Evolutionary conservation across 2,113 vertebrate genomes (phyloP).

Genomic region (Campylomormyrus tamandua): DNA sequence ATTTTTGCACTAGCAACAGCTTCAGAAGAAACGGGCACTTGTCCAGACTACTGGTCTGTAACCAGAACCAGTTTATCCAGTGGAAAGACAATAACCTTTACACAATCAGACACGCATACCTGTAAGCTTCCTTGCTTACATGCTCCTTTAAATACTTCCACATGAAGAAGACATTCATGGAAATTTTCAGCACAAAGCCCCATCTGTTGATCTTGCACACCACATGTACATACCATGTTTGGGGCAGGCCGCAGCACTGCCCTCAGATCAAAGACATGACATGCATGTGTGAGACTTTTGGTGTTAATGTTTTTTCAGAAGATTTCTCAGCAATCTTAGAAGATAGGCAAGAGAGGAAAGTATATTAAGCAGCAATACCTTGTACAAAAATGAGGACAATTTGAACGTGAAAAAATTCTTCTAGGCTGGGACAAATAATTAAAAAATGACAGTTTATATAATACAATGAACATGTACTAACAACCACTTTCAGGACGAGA

Average conservation of each 20-base stretch:
- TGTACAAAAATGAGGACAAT: neutral
- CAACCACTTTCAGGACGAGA: neutral
- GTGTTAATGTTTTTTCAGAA: neutral
- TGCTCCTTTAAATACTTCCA: slow-evolving; percentile 15
- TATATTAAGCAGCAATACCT: neutral
- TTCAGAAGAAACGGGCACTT: neutral
- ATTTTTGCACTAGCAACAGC: neutral
- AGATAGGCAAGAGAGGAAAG: neutral
- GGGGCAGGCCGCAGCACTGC: neutral
- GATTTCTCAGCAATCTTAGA: neutral
- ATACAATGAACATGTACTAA: neutral
- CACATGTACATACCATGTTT: slow-evolving; percentile 11
- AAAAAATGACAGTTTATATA: slow-evolving; percentile 9
- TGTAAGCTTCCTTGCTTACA: neutral
- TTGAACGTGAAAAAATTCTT: neutral
- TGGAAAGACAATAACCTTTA: neutral
- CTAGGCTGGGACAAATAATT: neutral
- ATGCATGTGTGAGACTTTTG: neutral
- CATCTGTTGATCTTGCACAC: slow-evolving; percentile 11
- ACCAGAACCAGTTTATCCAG: neutral
- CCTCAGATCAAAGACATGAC: slow-evolving; percentile 3
- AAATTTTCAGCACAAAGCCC: slow-evolving; percentile 14
- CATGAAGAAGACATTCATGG: slow-evolving; percentile 16
- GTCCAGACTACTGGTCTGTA: neutral
- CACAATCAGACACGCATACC: slow-evolving; percentile 18